Conservation (phyloP, 1,140 invertebrate species). For the Cotesia vestalis region DNA sequence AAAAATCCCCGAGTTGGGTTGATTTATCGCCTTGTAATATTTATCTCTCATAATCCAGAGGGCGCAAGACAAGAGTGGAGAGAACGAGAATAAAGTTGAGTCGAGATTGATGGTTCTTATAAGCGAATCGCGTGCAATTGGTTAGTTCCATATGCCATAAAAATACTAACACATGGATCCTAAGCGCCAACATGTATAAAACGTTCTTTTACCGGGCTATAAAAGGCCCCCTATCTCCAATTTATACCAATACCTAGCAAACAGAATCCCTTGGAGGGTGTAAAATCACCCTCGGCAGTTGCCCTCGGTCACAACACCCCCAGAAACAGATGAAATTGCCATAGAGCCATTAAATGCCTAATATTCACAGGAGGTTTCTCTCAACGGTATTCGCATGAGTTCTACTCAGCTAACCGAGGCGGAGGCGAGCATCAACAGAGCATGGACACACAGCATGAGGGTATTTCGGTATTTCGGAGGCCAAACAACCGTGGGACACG, state of each 20-base stretch:
- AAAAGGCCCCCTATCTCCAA: slow-evolving; percentile 15
- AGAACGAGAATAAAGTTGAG: background rate
- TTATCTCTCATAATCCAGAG: slow-evolving; percentile 27
- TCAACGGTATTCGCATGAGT: too few species aligned
- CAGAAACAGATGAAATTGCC: slow-evolving; percentile 23
- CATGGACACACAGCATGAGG: too few species aligned
- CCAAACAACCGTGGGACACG: background rate
- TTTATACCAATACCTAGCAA: background rate
- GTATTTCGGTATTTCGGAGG: background rate
- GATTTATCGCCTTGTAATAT: slow-evolving; percentile 33
- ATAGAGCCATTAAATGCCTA: slow-evolving; percentile 30
- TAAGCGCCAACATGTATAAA: background rate
- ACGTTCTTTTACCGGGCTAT: slow-evolving; percentile 20
- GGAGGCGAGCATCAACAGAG: too few species aligned
- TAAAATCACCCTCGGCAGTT: background rate
- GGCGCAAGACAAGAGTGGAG: slow-evolving; percentile 10
- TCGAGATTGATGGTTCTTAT: background rate
- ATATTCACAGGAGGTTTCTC: slow-evolving; percentile 26
- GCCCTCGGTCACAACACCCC: background rate
- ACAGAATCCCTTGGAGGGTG: background rate
- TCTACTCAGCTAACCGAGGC: too few species aligned
- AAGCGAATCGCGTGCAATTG: slow-evolving; percentile 14
- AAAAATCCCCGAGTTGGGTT: slow-evolving; percentile 10
- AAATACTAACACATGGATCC: background rate
- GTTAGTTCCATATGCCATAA: slow-evolving; percentile 5